Evolutionary conservation across 2,113 vertebrate species (phyloP), one percentile per base, ranked within the genome.

Genomic region (Odocoileus virginianus): DNA sequence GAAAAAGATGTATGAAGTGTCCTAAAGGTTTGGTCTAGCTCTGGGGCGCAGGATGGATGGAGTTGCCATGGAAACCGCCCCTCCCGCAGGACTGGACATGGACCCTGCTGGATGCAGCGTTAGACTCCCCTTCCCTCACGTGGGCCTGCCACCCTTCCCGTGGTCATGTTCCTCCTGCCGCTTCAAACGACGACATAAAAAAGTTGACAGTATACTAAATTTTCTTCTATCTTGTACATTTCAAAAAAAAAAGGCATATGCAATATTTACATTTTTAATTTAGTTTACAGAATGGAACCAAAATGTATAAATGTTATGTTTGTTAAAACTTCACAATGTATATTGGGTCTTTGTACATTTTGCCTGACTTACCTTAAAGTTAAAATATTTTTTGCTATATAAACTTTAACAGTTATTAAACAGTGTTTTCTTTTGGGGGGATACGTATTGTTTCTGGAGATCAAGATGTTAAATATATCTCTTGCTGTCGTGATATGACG

Each of bases 271-370:
- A 99, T 99, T 99, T 99, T 99, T 99, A 99, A 99, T 99, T 99
- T 99, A 99, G 99, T 99, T 99, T 99, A 99, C 99, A 99, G 99
- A 99, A 99, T 99, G 98, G 98, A 99, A 99, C 99, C 99, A 99
- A 99, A 99, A 99, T 99, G 99, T 99, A 99, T 99, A 99, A 99
- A 99, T 99, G 99, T 99, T 99, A 99, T 98, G 99, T 99, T 99
- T 99, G 99, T 99, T 99, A 99, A 99, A 99, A 98, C 97, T 99
- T 98, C 98, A 99, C 91, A 97, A 98, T 99, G 99, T 99, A 99
- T 98, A 99, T 99, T 99, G 99, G 99, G 99, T 99, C 99, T 99
- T 99, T 99, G 99, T 99, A 99, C 98, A 99, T 99, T 99, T 99
- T 99, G 99, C 98, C 98, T 99, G 98, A 99, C 98, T 99, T 98